These are phyloP conservation scores for Parauchenoglanis ngamensis DNA, from an alignment of 2,797 vertebrate genomes.

Conservation along the genomic window DNA sequence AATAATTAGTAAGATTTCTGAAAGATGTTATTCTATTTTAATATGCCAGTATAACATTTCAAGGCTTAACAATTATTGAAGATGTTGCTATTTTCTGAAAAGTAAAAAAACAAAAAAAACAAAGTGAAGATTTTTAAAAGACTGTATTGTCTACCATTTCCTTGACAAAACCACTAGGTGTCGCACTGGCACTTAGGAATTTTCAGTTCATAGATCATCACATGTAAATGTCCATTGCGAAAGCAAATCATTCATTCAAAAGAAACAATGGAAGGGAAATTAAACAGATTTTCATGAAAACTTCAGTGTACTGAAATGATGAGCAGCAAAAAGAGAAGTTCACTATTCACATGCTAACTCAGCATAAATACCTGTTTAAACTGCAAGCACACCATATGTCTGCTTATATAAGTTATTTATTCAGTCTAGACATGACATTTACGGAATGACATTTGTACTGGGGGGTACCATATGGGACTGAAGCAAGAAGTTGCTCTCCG, in stretches of 20 bases:
- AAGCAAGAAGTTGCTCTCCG: background rate
- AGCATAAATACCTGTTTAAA: background rate
- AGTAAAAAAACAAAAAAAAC: background rate
- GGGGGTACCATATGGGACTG: background rate
- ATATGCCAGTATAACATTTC: background rate
- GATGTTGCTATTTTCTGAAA: background rate
- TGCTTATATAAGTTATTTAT: background rate
- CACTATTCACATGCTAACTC: background rate
- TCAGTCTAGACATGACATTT: background rate
- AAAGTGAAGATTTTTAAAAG: background rate
- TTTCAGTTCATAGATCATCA: background rate
- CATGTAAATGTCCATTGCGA: background rate
- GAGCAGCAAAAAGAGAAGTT: background rate
- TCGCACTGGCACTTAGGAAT: background rate
- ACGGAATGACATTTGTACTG: background rate
- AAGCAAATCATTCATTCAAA: background rate
- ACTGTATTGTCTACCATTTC: background rate
- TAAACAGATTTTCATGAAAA: background rate
- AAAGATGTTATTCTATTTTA: background rate
- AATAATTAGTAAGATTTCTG: background rate
- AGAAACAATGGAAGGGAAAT: background rate
- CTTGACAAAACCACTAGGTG: slow-evolving; percentile 17
- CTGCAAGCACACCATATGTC: background rate
- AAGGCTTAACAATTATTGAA: background rate
- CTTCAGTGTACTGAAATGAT: background rate